A percentile compares a stretch with the other conserved stretches of the same genome.
These are phyloP conservation scores for Carduelis carduelis DNA, from an alignment of 2,797 vertebrate genomes.

Conservation along the genomic window DNA sequence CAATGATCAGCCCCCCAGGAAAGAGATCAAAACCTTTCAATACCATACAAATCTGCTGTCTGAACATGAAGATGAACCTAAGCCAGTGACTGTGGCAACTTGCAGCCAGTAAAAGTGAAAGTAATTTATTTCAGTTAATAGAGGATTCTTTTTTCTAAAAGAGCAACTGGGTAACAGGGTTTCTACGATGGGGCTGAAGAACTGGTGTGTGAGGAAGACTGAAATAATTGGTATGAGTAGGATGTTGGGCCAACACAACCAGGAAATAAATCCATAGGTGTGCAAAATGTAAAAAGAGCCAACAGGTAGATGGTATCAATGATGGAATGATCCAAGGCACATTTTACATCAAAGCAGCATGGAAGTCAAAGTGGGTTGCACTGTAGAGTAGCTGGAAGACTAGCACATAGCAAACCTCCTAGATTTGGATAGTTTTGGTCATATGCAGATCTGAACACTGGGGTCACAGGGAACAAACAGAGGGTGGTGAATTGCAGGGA, in stretches of 20 bases:
- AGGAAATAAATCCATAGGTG: not conserved
- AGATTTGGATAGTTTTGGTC: not conserved
- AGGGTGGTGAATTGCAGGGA: not conserved
- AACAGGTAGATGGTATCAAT: not conserved
- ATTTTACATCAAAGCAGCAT: not conserved
- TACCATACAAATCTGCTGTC: not conserved
- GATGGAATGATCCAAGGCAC: not conserved
- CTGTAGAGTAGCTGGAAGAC: not conserved
- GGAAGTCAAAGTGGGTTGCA: not conserved
- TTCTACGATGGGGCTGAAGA: not conserved
- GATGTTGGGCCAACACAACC: not conserved
- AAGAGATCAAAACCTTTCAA: not conserved
- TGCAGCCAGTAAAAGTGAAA: not conserved
- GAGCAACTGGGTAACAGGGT: not conserved
- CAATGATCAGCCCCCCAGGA: not conserved
- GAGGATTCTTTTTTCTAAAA: not conserved
- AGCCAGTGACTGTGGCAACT: not conserved
- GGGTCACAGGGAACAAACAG: not conserved
- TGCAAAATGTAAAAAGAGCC: not conserved
- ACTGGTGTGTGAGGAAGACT: not conserved
- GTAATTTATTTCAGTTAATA: not conserved
- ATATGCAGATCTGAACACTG: accelerated
- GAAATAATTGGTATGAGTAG: not conserved
- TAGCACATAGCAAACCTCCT: not conserved
- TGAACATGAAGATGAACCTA: not conserved